A percentile compares a stretch with the other conserved stretches of the same genome.
Conservation (phyloP, 1,140 invertebrate genomes). For the Saccostrea echinata region DNA sequence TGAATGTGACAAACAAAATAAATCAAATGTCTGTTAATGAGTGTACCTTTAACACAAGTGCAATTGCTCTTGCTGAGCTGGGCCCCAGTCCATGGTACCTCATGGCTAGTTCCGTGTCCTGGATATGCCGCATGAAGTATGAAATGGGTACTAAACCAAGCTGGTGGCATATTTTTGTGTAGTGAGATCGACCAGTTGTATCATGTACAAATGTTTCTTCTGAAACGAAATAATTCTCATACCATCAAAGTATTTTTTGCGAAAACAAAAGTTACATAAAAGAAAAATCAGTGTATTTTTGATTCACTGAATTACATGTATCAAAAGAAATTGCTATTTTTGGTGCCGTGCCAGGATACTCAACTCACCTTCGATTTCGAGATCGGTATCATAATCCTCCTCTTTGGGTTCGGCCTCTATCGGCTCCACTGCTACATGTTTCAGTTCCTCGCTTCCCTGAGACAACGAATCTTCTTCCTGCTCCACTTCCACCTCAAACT, state of each 20-base stretch:
- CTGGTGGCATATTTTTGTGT: slow-evolving; percentile 74
- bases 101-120: slow-evolving; percentile 74
- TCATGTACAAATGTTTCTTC: slow-evolving; percentile 66
- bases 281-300: too few relatives aligned
- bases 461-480: neutral
- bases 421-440: neutral
- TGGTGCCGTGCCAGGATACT: neutral
- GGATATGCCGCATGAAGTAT: slow-evolving; percentile 77
- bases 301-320: too few relatives aligned
- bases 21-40: neutral
- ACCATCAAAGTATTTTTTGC: too few relatives aligned
- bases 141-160: slow-evolving; percentile 76
- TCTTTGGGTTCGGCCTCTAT: slow-evolving; percentile 38
- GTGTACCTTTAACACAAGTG: slow-evolving; percentile 76
- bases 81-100: slow-evolving; percentile 77
- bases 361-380: slow-evolving; percentile 67
- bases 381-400: slow-evolving; percentile 70
- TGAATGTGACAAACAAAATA: neutral
- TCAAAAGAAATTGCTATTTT: too few relatives aligned
- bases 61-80: slow-evolving; percentile 75
- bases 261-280: too few relatives aligned
- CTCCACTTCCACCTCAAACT: slow-evolving; percentile 37
- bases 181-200: slow-evolving; percentile 64
- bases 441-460: neutral
- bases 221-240: slow-evolving; percentile 6